A percentile compares a stretch with the other conserved stretches of the same genome.
phyloP scores from a whole-genome alignment of 2,797 vertebrate genomes.

The Anabas testudineus region DNA sequence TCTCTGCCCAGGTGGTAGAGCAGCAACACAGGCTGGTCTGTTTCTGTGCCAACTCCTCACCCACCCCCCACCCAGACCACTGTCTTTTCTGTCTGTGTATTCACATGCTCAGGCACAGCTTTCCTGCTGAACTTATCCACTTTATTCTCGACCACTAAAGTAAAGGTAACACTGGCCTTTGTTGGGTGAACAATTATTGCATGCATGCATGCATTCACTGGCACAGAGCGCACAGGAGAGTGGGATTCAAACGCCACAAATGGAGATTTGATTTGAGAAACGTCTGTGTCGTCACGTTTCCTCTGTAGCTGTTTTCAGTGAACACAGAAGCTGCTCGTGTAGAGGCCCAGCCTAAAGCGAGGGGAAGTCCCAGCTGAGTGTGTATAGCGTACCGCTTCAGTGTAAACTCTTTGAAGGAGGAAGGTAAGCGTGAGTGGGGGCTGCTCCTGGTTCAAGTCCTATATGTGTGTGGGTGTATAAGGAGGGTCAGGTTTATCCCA shows the following conservation, averaged over 20 bases:
- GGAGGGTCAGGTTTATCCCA: constrained; percentile 75
- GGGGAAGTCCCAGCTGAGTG: constrained; percentile 62
- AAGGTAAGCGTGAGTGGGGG: constrained; percentile 50
- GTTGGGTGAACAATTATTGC: background rate
- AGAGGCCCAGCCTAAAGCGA: constrained; percentile 54
- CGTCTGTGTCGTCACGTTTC: constrained; percentile 35
- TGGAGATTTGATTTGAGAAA: constrained; percentile 33
- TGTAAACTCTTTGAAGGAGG: constrained; percentile 62
- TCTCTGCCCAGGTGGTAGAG: constrained; percentile 84
- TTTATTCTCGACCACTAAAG: constrained; percentile 24
- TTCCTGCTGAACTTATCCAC: constrained; percentile 15
- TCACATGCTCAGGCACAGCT: constrained; percentile 48
- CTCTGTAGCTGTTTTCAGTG: constrained; percentile 26
- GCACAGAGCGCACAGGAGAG: background rate
- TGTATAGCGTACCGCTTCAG: constrained; percentile 31
- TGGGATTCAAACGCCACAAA: constrained; percentile 15
- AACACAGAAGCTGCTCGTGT: constrained; percentile 31
- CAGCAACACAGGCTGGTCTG: constrained; percentile 84
- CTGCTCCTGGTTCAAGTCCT: constrained; percentile 54
- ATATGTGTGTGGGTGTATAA: constrained; percentile 45
- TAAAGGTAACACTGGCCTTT: constrained; percentile 19
- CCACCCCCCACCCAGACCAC: constrained; percentile 60
- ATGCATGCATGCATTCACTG: background rate
- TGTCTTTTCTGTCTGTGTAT: constrained; percentile 54
- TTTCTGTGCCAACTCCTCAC: constrained; percentile 79